Evolutionary conservation across 2,113 vertebrate genomes (phyloP).

Genomic region (Urocitellus parryii): DNA sequence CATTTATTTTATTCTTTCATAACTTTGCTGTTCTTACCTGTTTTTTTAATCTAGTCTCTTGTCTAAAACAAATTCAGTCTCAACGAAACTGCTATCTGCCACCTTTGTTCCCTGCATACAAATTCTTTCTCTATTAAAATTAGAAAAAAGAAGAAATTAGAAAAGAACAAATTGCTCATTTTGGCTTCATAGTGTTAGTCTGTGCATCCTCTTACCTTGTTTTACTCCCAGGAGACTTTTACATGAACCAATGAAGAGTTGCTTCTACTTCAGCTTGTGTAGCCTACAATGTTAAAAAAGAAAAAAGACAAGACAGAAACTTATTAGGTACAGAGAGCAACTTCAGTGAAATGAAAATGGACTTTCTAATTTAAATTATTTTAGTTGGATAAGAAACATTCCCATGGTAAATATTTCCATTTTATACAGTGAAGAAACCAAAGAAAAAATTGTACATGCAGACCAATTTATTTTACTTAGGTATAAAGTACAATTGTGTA

Average conservation of each 20-base stretch:
- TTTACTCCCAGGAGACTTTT: background rate
- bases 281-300: background rate
- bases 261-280: background rate
- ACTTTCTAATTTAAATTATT: conserved; percentile 26
- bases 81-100: background rate
- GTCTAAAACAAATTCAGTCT: conserved; percentile 28
- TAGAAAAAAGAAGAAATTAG: background rate
- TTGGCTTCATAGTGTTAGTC: background rate
- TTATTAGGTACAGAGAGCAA: background rate
- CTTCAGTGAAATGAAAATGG: background rate
- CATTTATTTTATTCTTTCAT: conserved; percentile 9
- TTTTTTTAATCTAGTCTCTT: conserved; percentile 38
- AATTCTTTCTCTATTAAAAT: conserved; percentile 41
- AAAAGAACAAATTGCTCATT: background rate
- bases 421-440: background rate
- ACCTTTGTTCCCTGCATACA: background rate
- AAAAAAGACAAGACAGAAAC: background rate
- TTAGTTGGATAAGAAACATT: background rate
- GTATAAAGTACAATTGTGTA: background rate
- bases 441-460: background rate
- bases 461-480: background rate
- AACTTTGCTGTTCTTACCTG: background rate
- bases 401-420: background rate
- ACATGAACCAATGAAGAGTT: background rate
- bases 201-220: background rate